phyloP scores from a whole-genome alignment of 2,113 vertebrate genomes.

The Shinisaurus crocodilurus region DNA sequence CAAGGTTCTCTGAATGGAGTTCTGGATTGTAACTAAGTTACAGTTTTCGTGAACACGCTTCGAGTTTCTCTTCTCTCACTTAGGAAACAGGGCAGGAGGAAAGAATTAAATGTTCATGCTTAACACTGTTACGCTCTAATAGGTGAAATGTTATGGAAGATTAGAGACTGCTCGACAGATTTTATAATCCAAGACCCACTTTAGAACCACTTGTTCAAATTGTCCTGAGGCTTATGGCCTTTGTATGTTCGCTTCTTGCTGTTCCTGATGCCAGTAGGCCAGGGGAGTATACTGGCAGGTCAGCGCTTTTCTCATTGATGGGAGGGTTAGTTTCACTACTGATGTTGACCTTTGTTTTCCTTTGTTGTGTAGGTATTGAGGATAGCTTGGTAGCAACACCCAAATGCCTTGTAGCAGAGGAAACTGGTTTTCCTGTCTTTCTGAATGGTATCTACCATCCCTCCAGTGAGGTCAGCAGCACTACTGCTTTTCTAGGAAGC shows the following conservation, averaged over 20 bases:
- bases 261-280: neutral
- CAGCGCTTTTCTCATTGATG: neutral
- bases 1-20: neutral
- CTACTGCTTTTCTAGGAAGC: neutral
- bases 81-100: neutral
- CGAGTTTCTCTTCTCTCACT: neutral
- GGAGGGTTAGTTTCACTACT: neutral
- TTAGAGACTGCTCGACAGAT: neutral
- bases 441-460: neutral
- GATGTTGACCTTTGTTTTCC: slow-evolving; percentile 10
- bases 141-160: neutral
- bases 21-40: no score
- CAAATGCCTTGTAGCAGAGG: neutral
- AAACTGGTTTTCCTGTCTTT: slow-evolving; percentile 9
- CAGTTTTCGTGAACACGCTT: neutral
- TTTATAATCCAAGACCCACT: neutral
- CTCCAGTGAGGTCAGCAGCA: neutral
- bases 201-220: neutral
- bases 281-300: neutral
- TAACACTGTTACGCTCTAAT: neutral
- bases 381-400: slow-evolving; percentile 12
- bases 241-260: neutral
- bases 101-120: no score
- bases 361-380: neutral
- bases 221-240: neutral